phyloP scores from a whole-genome alignment of 2,113 vertebrate genomes.

The Clinocottus analis region DNA sequence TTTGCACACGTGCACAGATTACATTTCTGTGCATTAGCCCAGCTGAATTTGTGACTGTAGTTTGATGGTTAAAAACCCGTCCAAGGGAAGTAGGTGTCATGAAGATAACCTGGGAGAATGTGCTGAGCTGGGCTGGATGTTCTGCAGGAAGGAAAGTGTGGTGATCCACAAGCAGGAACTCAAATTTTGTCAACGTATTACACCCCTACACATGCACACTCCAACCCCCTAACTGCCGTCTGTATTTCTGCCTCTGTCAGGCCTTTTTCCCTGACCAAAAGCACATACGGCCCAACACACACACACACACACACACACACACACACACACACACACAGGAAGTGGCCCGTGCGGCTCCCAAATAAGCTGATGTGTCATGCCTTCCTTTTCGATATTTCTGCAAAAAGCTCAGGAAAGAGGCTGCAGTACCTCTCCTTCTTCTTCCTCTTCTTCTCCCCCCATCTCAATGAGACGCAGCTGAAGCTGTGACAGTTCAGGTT shows the following conservation, averaged over 20 bases:
- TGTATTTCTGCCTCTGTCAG: constrained; percentile 76
- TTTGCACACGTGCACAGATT: constrained; percentile 38
- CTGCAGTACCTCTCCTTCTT: constrained; percentile 57
- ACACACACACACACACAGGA: constrained; percentile 64
- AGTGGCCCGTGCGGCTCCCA: constrained; percentile 66
- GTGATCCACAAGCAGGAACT: constrained; percentile 75
- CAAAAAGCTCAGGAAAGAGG: constrained; percentile 81
- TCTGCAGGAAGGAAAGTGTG: constrained; percentile 73
- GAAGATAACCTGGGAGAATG: constrained; percentile 78
- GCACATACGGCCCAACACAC: constrained; percentile 41
- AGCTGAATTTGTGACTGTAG: constrained; percentile 19
- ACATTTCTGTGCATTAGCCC: constrained; percentile 8
- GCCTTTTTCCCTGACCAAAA: constrained; percentile 72
- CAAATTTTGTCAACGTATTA: constrained; percentile 63
- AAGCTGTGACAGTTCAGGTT: constrained; percentile 54
- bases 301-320: constrained; percentile 47
- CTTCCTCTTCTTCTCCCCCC: constrained; percentile 57
- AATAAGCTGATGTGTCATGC: constrained; percentile 88
- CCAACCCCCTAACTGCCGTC: constrained; percentile 59
- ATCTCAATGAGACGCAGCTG: constrained; percentile 46
- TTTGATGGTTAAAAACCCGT: constrained; percentile 45
- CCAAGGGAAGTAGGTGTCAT: constrained; percentile 71
- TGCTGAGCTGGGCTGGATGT: constrained; percentile 74
- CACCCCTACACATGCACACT: constrained; percentile 3
- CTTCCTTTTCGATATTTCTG: constrained; percentile 87